Evolutionary conservation across 2,113 vertebrate species (phyloP), one percentile per base, ranked within the genome.

Genomic region (Catharus minimus): DNA sequence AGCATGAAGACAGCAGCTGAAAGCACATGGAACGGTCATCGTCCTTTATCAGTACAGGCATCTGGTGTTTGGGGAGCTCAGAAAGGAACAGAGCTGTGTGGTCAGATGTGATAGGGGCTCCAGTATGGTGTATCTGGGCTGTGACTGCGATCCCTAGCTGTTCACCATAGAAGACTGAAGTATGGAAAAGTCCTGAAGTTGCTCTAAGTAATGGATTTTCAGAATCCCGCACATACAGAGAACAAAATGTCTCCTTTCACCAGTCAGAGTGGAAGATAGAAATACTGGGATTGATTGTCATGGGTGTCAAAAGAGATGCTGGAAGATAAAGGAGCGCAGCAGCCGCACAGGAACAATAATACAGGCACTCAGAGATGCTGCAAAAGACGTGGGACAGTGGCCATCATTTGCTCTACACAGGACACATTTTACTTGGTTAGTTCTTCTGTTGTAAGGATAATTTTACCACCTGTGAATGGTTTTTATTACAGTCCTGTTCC

Each of bases 1-100:
- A 24, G 32, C 20, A 62, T 38, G 26, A 79, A 65, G 66, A 23
- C 2, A 2, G 66, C 38, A 68, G 84, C 46, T 82, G 78, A 82
- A 89, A 85, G 64, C 53, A 44, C 1, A 2, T 13, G 67, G 84
- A 91, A 66, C 10, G 0, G 78, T 49, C 58, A 82, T 46, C 67
- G 23, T 78, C n/a, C 50, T 76, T 84, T 93, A 93, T 94, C 95
- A 23, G 46, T 18, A 38, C 32, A 69, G 82, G 71, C 95, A 93
- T 79, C 82, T 95, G 95, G 82, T 92, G 84, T 91, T 89, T 82
- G 64, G 7, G 36, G 62, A 65, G 50, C 87, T 89, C 71, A 20
- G 58, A 95, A 66, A 33, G 50, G 43, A 92, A n/a, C 1, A 0
- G 71, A 76, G 74, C 55, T 87, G 82, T 55, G 87, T 95, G 94